These are phyloP conservation scores for Triplophysa bombifrons DNA, from an alignment of 2,797 vertebrate genomes.

Conservation along the genomic window DNA sequence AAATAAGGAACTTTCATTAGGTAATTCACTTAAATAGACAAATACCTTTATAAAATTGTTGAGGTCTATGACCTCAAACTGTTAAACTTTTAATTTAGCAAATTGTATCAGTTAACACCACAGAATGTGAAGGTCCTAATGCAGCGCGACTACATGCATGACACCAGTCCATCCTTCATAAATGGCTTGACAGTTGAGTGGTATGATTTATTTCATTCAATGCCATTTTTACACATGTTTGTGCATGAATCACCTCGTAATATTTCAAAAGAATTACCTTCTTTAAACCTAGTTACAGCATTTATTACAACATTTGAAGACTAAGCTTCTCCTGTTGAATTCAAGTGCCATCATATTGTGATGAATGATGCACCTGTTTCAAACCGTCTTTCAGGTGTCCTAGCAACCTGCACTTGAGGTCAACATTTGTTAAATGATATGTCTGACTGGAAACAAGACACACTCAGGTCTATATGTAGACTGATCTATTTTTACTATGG, in stretches of 20 bases:
- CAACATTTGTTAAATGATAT: conserved; percentile 65
- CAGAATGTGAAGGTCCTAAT: neutral
- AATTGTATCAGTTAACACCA: neutral
- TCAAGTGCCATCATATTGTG: neutral
- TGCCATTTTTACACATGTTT: too few species aligned
- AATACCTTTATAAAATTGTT: too few species aligned
- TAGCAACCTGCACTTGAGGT: conserved; percentile 61
- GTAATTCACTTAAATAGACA: neutral
- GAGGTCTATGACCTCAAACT: neutral
- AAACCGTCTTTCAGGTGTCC: conserved; percentile 57
- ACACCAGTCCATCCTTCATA: neutral
- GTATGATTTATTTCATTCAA: neutral
- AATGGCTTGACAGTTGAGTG: neutral
- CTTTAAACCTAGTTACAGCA: neutral
- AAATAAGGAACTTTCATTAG: neutral
- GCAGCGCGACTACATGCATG: neutral
- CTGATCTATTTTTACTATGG: conserved; percentile 65
- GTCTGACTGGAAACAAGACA: conserved; percentile 61
- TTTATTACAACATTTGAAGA: neutral
- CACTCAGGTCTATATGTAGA: conserved; percentile 61
- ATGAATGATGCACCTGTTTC: conserved; percentile 31
- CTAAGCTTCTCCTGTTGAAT: neutral
- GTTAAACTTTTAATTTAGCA: neutral
- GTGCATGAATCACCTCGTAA: too few species aligned
- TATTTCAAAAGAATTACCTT: too few species aligned